phyloP scores from a whole-genome alignment of 2,113 vertebrate genomes.

The Smithornis capensis region DNA sequence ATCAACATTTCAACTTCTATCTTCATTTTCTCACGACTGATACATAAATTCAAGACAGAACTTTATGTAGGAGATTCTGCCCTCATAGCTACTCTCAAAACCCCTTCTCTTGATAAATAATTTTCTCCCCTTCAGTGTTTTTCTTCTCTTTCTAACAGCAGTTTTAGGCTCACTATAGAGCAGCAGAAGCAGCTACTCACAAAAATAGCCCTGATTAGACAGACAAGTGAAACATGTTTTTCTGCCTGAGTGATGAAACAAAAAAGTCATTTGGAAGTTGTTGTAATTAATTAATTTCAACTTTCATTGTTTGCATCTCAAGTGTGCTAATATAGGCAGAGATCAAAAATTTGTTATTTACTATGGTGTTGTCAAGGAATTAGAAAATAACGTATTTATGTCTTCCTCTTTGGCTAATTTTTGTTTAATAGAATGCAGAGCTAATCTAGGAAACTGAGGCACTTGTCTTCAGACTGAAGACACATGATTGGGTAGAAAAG shows the following conservation, averaged over 20 bases:
- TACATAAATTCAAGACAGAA: background rate
- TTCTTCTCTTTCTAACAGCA: background rate
- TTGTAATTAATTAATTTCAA: background rate
- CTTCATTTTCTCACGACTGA: background rate
- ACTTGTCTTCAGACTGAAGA: background rate
- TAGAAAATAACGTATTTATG: background rate
- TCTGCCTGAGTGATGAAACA: background rate
- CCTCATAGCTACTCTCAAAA: background rate
- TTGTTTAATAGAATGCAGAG: background rate
- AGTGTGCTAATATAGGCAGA: background rate
- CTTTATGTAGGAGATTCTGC: background rate
- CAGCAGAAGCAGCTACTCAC: background rate
- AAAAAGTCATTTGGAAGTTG: background rate
- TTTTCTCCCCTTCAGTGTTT: background rate
- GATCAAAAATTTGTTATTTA: background rate
- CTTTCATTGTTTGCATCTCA: background rate
- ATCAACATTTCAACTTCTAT: background rate
- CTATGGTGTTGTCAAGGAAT: background rate
- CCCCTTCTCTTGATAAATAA: background rate
- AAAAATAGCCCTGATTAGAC: background rate
- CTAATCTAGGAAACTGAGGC: background rate
- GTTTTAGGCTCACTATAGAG: background rate
- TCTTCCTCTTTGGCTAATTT: background rate
- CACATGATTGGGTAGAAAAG: background rate
- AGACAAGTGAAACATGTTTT: background rate